Percentiles rank a stretch among this genome's conserved stretches.
phyloP scores from a whole-genome alignment of 2,113 vertebrate genomes.

The Rhinichthys klamathensis region DNA sequence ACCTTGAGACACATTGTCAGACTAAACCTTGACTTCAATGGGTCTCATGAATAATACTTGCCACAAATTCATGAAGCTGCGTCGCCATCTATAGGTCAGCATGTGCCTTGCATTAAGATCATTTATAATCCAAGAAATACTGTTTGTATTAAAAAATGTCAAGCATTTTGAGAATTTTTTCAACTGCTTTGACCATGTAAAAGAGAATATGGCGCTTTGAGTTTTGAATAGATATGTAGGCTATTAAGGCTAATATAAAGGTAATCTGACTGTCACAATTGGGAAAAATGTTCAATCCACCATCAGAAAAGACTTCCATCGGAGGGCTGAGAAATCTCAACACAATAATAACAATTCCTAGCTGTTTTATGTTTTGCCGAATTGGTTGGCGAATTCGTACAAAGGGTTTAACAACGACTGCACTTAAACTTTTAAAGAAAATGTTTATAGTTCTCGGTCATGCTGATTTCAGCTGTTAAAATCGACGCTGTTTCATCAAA shows the following conservation, averaged over 20 bases:
- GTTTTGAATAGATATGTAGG: background rate
- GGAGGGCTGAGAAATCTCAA: background rate
- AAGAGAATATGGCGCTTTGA: background rate
- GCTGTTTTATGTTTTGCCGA: background rate
- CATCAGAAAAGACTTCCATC: background rate
- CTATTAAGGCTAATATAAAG: background rate
- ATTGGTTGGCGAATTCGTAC: background rate
- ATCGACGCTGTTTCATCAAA: background rate
- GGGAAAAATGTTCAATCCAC: background rate
- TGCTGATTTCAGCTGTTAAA: background rate
- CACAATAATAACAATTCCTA: background rate
- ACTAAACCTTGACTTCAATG: conserved; percentile 61
- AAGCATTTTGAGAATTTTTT: background rate
- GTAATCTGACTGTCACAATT: background rate
- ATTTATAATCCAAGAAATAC: background rate
- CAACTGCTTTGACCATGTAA: background rate
- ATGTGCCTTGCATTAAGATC: background rate
- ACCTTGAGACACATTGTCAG: conserved; percentile 63
- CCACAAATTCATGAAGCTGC: conserved; percentile 44
- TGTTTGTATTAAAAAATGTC: too few relatives aligned
- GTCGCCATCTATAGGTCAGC: conserved; percentile 71
- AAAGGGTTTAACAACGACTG: background rate
- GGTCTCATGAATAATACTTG: conserved; percentile 39
- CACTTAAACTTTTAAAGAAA: conserved; percentile 5
- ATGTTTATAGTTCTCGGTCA: background rate